Percentiles rank a stretch among this genome's conserved stretches.
phyloP scores from a whole-genome alignment of 1,140 invertebrate species.

The Archegozetes longisetosus region DNA sequence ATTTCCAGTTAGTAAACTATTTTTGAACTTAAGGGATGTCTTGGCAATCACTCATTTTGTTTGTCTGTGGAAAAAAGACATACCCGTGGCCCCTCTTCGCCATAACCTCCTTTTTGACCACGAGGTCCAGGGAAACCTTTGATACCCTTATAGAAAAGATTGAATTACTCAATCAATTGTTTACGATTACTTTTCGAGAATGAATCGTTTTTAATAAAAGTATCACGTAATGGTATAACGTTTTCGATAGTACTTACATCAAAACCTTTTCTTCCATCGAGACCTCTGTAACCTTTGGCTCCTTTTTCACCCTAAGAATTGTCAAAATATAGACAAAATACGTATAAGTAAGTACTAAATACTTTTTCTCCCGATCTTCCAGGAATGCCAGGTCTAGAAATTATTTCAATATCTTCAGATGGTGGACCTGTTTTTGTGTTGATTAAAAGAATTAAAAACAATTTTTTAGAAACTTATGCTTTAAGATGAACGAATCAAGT shows the following conservation, averaged over 20 bases:
- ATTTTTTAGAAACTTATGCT: too few species aligned
- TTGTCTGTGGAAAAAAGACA: background rate
- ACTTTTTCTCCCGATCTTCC: background rate
- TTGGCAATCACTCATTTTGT: too few species aligned
- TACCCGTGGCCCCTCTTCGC: conserved; percentile 3
- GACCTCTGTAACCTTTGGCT: conserved; percentile 15
- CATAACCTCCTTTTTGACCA: conserved; percentile 4
- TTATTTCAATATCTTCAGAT: background rate
- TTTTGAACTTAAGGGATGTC: background rate
- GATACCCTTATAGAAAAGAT: background rate
- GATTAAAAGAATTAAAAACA: too few species aligned
- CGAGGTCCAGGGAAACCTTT: background rate
- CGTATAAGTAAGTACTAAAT: background rate
- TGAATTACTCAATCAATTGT: background rate
- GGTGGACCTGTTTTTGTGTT: too few species aligned
- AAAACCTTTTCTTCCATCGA: conserved; percentile 9
- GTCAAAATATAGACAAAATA: background rate
- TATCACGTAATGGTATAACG: too few species aligned
- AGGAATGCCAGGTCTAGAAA: background rate
- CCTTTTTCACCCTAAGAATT: conserved; percentile 13
- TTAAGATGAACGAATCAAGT: too few species aligned
- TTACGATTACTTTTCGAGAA: too few species aligned
- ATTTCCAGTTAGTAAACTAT: too few species aligned
- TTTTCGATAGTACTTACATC: background rate
- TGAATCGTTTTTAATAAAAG: too few species aligned